phyloP scores from a whole-genome alignment of 2,113 vertebrate genomes.

The Acanthisitta chloris region DNA sequence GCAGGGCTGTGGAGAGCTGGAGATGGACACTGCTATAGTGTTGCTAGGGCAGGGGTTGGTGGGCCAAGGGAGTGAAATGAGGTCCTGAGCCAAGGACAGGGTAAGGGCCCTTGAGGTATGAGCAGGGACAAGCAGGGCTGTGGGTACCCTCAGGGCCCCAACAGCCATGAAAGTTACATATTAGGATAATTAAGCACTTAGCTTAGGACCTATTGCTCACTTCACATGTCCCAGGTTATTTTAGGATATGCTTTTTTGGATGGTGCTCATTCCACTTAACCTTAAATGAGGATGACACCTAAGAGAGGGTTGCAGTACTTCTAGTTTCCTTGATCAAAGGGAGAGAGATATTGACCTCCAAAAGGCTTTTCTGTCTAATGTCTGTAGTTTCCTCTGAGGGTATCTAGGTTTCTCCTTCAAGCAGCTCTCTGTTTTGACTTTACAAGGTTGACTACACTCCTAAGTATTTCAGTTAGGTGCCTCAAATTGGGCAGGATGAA shows the following conservation, averaged over 20 bases:
- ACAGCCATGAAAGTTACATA: not conserved
- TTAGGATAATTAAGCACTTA: not conserved
- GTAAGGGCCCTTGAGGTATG: rapidly evolving
- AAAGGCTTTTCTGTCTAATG: not conserved
- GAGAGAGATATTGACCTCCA: not conserved
- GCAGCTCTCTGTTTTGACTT: not conserved
- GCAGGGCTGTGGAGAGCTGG: not conserved
- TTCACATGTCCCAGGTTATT: not conserved
- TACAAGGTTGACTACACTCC: not conserved
- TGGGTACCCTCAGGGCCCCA: not conserved
- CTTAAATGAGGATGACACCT: not conserved
- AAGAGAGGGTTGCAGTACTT: not conserved
- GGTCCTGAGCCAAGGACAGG: not conserved
- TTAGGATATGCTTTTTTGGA: not conserved
- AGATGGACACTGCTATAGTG: not conserved
- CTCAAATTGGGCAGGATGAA: not conserved
- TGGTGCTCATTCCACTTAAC: not conserved
- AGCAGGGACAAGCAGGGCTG: not conserved
- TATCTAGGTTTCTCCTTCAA: not conserved
- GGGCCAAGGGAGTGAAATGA: rapidly evolving
- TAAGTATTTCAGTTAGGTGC: not conserved
- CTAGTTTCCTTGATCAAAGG: not conserved
- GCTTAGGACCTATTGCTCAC: not conserved
- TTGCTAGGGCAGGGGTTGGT: not conserved
- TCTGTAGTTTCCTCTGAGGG: not conserved